Evolutionary conservation across 2,797 vertebrate genomes (phyloP), one percentile per base, ranked within the genome.

Genomic region (Okamejei kenojei): DNA sequence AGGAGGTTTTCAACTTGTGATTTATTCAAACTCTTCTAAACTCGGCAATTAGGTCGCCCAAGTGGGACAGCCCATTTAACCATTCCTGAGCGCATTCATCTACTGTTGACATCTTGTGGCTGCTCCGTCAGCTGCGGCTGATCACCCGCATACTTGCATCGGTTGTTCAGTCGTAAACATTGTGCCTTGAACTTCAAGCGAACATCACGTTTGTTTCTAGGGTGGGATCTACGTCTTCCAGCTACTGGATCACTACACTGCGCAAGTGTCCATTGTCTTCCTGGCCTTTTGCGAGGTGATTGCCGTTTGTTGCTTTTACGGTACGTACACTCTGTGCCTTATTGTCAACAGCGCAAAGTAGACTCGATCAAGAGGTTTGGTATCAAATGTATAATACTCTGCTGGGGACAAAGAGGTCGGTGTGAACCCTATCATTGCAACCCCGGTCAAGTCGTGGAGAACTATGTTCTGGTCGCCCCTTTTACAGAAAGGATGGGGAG

Each of bases 201-300:
- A n/a, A 74, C 32, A 3, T 93, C 26, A 79, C 74, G 45, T 94
- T 45, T 11, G 93, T 15, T 93, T 61, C 95, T 45, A 97, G 97
- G 96, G 95, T 93, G 97, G 97, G 73, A 97, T 97, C 94, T 97
- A 96, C 26, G 95, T 97, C 38, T 97, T 97, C 94, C 97, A 97
- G 95, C 95, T 97, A 94, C 96, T 97, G 96, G 97, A 97, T 93
- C 97, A 97, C 93, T 97, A 97, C 95, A 97, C 97, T 0, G 97
- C 97, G 58, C 96, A 97, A 17, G 96, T 97, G 82, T 97, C 97
- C 93, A 96, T 97, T 79, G 95, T 97, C 94, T 97, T 97, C 93
- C 95, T 97, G 21, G 96, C 96, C 1, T 97, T 97, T 94, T 97
- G 97, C 94, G 97, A 97, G 94, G 95, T 97, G 10, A 58, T 96